phyloP scores from a whole-genome alignment of 1,140 invertebrate species.

The Pristionchus pacificus region DNA sequence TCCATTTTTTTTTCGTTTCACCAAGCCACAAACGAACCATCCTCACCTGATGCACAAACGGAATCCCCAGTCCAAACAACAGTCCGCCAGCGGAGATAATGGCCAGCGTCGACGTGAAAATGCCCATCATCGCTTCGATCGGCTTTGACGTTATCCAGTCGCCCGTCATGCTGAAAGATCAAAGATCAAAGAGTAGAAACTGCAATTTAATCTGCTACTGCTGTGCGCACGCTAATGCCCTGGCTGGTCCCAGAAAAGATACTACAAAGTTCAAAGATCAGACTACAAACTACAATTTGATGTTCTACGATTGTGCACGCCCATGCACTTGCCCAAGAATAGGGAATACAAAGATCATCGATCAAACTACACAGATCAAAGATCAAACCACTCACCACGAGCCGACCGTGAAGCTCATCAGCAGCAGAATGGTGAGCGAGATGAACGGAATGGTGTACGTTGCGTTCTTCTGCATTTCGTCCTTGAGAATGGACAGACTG shows the following conservation, averaged over 20 bases:
- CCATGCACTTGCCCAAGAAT: no score
- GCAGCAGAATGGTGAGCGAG: constrained; percentile 48
- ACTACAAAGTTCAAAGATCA: no score
- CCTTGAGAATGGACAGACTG: constrained; percentile 50
- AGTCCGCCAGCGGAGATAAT: constrained; percentile 40
- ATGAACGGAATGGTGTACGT: constrained; percentile 56
- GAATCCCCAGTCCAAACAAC: constrained; percentile 43
- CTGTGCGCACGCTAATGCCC: neutral
- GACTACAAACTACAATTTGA: neutral
- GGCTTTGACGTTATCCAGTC: constrained; percentile 56
- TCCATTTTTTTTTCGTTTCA: neutral
- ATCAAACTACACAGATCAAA: neutral
- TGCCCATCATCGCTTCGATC: constrained; percentile 47
- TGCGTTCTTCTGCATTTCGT: constrained; percentile 56
- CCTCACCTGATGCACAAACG: constrained; percentile 47
- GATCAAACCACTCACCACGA: constrained; percentile 40
- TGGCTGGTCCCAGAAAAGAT: no score
- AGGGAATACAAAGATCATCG: no score
- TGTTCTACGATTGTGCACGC: neutral
- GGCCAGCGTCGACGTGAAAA: constrained; percentile 44
- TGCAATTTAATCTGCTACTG: neutral
- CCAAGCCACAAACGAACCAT: constrained; percentile 5
- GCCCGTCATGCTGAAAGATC: constrained; percentile 53
- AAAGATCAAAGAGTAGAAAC: no score
- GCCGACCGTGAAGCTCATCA: constrained; percentile 50